Evolutionary conservation across 2,113 vertebrate species (phyloP).

Genomic region (Sterrhoptilus dennistouni): DNA sequence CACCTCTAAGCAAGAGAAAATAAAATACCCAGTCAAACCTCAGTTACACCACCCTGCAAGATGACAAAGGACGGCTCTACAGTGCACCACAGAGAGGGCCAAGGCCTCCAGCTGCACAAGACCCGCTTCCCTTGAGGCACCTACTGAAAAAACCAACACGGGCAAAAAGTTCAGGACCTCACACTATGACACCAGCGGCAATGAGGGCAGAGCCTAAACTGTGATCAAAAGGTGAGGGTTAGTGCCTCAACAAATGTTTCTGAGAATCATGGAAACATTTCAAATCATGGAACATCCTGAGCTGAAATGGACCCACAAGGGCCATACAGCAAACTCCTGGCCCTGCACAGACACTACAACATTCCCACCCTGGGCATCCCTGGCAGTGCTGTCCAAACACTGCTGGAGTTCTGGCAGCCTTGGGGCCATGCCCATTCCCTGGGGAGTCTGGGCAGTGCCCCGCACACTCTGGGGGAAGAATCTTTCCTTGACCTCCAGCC

Average conservation of each 20-base stretch:
- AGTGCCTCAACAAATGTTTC: background rate
- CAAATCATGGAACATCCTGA: background rate
- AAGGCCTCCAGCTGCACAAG: background rate
- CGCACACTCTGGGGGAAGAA: background rate
- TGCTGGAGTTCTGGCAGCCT: background rate
- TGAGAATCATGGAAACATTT: background rate
- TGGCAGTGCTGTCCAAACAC: accelerated
- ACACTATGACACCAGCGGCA: accelerated
- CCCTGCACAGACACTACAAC: background rate
- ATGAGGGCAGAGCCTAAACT: background rate
- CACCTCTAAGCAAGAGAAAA: background rate
- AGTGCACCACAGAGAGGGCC: accelerated
- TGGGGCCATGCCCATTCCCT: accelerated
- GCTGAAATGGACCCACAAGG: background rate
- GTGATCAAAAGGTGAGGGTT: background rate
- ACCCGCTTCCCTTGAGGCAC: accelerated
- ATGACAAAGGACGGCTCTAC: background rate
- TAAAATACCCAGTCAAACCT: background rate
- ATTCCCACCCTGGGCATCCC: background rate
- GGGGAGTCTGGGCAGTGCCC: background rate
- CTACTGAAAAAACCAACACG: accelerated
- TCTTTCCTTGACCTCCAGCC: background rate
- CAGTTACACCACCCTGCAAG: background rate
- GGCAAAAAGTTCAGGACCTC: background rate
- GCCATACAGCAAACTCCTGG: background rate